Evolutionary conservation across 2,113 vertebrate genomes (phyloP).

Genomic region (Micronycteris hirsuta): DNA sequence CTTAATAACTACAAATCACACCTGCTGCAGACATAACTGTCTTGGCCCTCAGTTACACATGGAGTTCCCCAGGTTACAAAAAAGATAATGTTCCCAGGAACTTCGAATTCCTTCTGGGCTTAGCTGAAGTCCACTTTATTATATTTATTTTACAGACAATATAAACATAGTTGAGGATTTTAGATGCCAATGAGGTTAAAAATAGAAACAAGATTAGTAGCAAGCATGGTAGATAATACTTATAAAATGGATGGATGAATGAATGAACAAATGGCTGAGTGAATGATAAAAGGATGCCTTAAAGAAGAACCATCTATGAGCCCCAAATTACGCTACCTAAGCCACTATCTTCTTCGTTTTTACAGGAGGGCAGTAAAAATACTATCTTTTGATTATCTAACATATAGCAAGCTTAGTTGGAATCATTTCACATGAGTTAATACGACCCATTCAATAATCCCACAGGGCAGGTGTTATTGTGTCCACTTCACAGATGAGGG

Average conservation of each 20-base stretch:
- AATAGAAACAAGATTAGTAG: slow-evolving; percentile 2
- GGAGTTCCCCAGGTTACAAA: background rate
- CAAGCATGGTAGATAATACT: background rate
- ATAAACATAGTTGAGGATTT: background rate
- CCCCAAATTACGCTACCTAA: background rate
- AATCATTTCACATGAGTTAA: background rate
- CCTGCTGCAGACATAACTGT: background rate
- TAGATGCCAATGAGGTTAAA: background rate
- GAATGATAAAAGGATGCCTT: background rate
- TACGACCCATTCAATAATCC: background rate
- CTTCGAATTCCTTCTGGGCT: background rate
- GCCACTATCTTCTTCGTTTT: background rate
- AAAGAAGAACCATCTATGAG: background rate
- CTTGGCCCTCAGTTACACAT: background rate
- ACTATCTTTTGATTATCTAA: background rate
- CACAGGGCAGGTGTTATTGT: background rate
- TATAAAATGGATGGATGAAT: background rate
- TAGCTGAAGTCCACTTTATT: background rate
- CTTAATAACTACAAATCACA: background rate
- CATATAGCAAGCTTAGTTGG: background rate
- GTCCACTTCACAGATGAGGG: background rate
- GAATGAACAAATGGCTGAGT: background rate
- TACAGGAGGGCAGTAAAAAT: background rate
- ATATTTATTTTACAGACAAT: background rate
- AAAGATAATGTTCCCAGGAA: background rate